phyloP scores from a whole-genome alignment of 2,113 vertebrate genomes.

The Mobula birostris region DNA sequence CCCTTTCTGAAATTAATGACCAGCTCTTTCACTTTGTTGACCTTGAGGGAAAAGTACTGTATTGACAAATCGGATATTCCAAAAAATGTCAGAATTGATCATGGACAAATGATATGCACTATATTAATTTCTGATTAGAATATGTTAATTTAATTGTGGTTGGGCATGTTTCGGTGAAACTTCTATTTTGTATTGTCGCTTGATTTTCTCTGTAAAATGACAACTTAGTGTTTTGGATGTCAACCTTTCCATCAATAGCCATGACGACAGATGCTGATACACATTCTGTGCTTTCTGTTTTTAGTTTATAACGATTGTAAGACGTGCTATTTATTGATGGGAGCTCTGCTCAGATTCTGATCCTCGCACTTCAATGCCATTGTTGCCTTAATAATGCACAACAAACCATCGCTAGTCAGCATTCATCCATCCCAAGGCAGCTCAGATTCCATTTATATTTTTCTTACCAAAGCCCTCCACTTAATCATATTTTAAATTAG shows the following conservation, averaged over 20 bases:
- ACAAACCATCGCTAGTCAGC: not conserved
- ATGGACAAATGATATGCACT: not conserved
- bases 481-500: not conserved
- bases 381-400: not conserved
- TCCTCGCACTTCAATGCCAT: not conserved
- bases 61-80: not conserved
- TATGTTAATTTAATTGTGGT: not conserved
- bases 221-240: not conserved
- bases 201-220: not conserved
- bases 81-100: not conserved
- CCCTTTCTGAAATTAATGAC: too few species aligned
- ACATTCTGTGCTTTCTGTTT: not conserved
- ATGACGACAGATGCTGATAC: not conserved
- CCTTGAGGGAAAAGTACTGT: too few species aligned
- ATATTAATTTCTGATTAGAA: not conserved
- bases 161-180: not conserved
- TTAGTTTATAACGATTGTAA: not conserved
- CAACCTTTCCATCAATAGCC: not conserved
- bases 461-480: not conserved
- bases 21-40: too few species aligned
- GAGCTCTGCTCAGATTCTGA: not conserved
- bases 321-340: not conserved
- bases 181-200: not conserved
- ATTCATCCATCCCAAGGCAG: not conserved
- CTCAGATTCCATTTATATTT: not conserved